Conservation (phyloP, 2,888 invertebrate species). For the Artemia sinica region DNA sequence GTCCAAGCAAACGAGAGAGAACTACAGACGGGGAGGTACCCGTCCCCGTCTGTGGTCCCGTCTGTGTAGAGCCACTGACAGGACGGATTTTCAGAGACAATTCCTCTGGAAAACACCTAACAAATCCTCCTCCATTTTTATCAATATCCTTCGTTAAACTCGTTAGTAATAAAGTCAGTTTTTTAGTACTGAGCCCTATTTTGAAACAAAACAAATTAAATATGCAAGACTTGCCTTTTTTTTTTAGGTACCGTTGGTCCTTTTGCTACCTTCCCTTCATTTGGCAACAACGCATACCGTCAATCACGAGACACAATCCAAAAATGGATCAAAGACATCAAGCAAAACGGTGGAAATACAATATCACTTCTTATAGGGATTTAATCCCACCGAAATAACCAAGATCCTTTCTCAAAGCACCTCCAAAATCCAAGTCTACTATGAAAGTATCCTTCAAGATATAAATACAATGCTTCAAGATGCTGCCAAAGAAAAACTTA, state of each 20-base stretch:
- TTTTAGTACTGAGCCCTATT: no score
- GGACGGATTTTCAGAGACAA: no score
- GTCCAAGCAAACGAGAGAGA: no score
- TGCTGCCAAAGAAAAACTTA: not conserved
- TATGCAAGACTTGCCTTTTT: not conserved
- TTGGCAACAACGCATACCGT: not conserved
- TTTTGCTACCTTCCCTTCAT: not conserved
- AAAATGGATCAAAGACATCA: constrained; percentile 11
- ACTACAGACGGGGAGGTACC: no score
- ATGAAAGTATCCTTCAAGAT: not conserved
- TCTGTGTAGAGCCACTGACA: no score
- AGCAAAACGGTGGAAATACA: not conserved
- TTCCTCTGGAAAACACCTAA: no score
- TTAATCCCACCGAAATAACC: constrained; percentile 1
- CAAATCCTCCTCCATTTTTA: no score
- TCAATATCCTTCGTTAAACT: no score
- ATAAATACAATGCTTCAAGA: not conserved
- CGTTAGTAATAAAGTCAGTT: no score
- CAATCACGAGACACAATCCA: not conserved
- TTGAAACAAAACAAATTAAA: not conserved
- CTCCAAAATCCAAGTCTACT: not conserved
- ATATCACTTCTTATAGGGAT: constrained; percentile 2
- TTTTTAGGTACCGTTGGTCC: not conserved
- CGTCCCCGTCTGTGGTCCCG: no score
- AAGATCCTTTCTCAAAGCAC: not conserved